A percentile compares a stretch with the other conserved stretches of the same genome.
These are phyloP conservation scores for Pimpla rufipes DNA, from an alignment of 2,888 invertebrate genomes.

Conservation along the genomic window DNA sequence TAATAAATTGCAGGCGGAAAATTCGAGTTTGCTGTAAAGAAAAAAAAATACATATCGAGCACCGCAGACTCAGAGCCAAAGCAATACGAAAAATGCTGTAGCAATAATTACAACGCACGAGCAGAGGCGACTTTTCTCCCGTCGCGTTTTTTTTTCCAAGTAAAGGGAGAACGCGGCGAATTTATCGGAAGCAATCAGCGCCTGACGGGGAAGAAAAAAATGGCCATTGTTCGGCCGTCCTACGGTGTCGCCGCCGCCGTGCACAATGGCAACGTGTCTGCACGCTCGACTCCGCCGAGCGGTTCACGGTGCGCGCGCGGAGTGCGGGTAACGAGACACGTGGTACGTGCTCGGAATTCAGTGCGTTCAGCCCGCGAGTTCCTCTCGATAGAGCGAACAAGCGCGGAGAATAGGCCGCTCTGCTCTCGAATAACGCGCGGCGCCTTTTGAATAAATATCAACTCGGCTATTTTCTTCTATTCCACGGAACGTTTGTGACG, in stretches of 20 bases:
- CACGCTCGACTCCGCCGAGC: not conserved
- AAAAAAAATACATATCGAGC: too few relatives aligned
- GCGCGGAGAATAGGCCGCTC: not conserved
- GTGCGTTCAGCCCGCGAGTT: not conserved
- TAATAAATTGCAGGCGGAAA: too few relatives aligned
- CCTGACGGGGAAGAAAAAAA: not conserved
- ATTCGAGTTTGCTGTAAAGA: too few relatives aligned
- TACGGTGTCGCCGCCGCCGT: not conserved
- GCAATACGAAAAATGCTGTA: too few relatives aligned
- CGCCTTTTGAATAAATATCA: not conserved
- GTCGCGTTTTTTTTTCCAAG: not conserved
- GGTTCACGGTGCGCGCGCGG: slow-evolving; percentile 23
- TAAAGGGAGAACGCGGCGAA: not conserved
- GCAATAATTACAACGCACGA: too few relatives aligned
- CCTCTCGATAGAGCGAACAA: not conserved
- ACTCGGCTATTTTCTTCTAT: too few relatives aligned
- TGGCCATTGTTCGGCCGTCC: not conserved
- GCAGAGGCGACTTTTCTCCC: too few relatives aligned
- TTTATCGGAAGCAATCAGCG: not conserved
- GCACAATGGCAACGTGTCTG: not conserved
- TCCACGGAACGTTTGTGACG: too few relatives aligned
- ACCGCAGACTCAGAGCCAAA: too few relatives aligned
- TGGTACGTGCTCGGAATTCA: slow-evolving; percentile 46
- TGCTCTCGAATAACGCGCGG: not conserved
- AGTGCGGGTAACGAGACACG: slow-evolving; percentile 23